Conservation (phyloP, 2,888 invertebrate genomes). For the Trichopria drosophilae region DNA sequence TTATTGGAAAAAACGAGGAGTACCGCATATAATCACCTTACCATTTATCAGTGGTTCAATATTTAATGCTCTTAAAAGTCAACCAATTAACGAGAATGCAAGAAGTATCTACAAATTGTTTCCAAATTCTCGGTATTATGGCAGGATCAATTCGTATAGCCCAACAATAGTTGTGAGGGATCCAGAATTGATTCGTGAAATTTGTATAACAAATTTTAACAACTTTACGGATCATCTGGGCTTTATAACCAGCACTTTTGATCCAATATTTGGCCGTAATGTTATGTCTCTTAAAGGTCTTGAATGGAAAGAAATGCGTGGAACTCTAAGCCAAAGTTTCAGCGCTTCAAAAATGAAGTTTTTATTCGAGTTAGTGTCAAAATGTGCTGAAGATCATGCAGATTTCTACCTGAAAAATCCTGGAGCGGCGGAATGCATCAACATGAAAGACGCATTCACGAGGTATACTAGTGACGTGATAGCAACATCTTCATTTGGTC, state of each 20-base stretch:
- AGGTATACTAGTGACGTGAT: slow-evolving; percentile 66
- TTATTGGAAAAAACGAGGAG: too few species aligned
- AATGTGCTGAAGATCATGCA: slow-evolving; percentile 44
- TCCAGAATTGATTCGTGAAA: slow-evolving; percentile 43
- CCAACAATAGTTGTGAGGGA: slow-evolving; percentile 42
- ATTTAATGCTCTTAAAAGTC: too few species aligned
- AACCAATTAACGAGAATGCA: too few species aligned
- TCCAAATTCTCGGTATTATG: too few species aligned
- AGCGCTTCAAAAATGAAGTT: slow-evolving; percentile 63
- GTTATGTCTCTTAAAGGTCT: slow-evolving; percentile 42
- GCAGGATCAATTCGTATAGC: too few species aligned
- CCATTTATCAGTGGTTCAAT: too few species aligned
- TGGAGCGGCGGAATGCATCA: too few species aligned
- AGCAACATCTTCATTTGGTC: slow-evolving; percentile 63
- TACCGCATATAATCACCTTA: too few species aligned
- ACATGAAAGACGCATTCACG: slow-evolving; percentile 60
- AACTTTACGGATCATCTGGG: slow-evolving; percentile 40
- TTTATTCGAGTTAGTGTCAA: slow-evolving; percentile 52
- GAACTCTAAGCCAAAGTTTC: slow-evolving; percentile 62
- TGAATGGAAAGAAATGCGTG: slow-evolving; percentile 61
- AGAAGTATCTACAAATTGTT: too few species aligned
- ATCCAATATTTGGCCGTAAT: slow-evolving; percentile 41
- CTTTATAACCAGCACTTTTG: slow-evolving; percentile 37
- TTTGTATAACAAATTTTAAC: too few species aligned
- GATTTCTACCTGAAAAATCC: slow-evolving; percentile 35